A percentile compares a stretch with the other conserved stretches of the same genome.
phyloP scores from a whole-genome alignment of 2,113 vertebrate species.

The human (Homo sapiens) region DNA sequence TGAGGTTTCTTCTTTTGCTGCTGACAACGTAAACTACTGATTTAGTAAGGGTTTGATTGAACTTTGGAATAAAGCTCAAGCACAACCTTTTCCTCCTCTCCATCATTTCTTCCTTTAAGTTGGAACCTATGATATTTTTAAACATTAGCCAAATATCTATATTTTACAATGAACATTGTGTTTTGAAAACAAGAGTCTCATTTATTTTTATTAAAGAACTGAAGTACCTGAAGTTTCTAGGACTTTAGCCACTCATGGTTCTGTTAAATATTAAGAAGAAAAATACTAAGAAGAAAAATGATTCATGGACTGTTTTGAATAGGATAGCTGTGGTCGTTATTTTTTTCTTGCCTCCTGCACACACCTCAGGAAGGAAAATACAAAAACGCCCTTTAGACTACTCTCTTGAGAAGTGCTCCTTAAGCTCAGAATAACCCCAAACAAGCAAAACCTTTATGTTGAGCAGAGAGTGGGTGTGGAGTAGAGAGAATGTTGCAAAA shows the following conservation, averaged over 20 bases:
- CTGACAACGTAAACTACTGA: neutral
- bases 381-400: conserved; percentile 8
- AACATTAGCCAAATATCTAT: neutral
- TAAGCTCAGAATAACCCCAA: conserved; percentile 38
- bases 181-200: conserved; percentile 15
- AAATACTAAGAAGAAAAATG: neutral
- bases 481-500: neutral
- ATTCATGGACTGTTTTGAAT: neutral
- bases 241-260: neutral
- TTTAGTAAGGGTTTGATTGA: neutral
- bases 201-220: conserved; percentile 11
- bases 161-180: neutral
- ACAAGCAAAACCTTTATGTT: conserved; percentile 59
- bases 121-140: neutral
- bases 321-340: neutral
- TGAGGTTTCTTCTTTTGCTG: neutral
- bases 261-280: conserved; percentile 22
- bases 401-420: neutral
- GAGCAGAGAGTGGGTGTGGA: conserved; percentile 39
- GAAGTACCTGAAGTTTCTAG: neutral
- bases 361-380: conserved; percentile 53
- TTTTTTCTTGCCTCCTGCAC: neutral
- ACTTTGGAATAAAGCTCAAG: neutral
- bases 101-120: neutral
- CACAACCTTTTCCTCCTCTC: conserved; percentile 25